Percentiles rank a stretch among this genome's conserved stretches.
phyloP scores from a whole-genome alignment of 1,140 invertebrate genomes.

The Bicyclus anynana region DNA sequence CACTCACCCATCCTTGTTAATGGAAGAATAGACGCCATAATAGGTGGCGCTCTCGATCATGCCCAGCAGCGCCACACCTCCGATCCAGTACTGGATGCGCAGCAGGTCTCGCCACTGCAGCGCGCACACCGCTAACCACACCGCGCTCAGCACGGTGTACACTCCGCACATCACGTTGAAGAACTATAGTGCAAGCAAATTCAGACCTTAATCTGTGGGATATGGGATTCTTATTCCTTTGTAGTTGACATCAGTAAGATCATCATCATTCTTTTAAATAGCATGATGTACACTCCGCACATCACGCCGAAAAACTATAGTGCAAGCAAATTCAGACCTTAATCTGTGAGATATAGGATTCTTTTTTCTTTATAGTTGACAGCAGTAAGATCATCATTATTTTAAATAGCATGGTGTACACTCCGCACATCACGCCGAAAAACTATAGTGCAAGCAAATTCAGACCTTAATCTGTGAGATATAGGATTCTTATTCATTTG shows the following conservation, averaged over 20 bases:
- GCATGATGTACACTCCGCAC: constrained; percentile 91
- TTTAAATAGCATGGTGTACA: constrained; percentile 91
- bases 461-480: neutral
- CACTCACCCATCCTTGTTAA: constrained; percentile 51
- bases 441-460: constrained; percentile 79
- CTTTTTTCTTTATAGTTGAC: too few species aligned
- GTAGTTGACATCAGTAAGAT: too few species aligned
- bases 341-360: too few species aligned
- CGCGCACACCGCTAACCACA: constrained; percentile 91
- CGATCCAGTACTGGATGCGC: constrained; percentile 97
- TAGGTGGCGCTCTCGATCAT: constrained; percentile 93
- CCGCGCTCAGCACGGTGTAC: constrained; percentile 89
- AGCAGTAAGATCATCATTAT: too few species aligned
- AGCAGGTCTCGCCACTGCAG: constrained; percentile 93
- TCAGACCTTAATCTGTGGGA: neutral
- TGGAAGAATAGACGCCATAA: constrained; percentile 83
- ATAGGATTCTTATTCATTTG: too few species aligned
- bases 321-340: constrained; percentile 17
- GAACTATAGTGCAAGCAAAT: constrained; percentile 79
- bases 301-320: constrained; percentile 92
- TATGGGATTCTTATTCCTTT: too few species aligned
- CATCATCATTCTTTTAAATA: too few species aligned
- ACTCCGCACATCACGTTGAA: constrained; percentile 94
- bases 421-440: constrained; percentile 93
- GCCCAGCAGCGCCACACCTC: constrained; percentile 91